Percentiles rank a stretch among this genome's conserved stretches.
Evolutionary conservation across 1,140 invertebrate genomes (phyloP).

Genomic region (Drosophila auraria): DNA sequence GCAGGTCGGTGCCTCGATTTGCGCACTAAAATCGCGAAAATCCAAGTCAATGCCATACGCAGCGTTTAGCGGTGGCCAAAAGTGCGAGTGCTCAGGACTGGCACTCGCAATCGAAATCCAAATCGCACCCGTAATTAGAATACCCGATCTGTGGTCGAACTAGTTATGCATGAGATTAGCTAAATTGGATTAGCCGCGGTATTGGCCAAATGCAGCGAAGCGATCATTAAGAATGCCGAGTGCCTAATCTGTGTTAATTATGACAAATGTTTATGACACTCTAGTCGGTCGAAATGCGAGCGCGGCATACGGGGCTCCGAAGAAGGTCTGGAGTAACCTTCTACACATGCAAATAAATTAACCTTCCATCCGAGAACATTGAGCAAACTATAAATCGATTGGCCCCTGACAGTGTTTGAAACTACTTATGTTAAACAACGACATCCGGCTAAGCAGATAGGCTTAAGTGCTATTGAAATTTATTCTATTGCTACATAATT

Average conservation of each 20-base stretch:
- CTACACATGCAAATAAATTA: conserved; percentile 1
- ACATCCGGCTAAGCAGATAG: conserved; percentile 13
- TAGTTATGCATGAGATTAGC: conserved; percentile 52
- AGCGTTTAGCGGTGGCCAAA: conserved; percentile 36
- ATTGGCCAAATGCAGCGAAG: conserved; percentile 15
- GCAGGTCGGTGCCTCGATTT: conserved; percentile 15
- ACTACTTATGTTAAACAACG: not conserved
- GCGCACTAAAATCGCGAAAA: conserved; percentile 26
- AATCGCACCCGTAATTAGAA: conserved; percentile 48
- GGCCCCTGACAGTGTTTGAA: conserved; percentile 16
- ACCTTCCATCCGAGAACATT: conserved; percentile 6
- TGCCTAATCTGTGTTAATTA: conserved; percentile 56
- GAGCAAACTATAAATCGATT: not conserved
- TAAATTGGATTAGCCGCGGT: conserved; percentile 47
- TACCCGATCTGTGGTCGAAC: conserved; percentile 40
- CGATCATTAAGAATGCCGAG: conserved; percentile 31
- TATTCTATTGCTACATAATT: not conserved
- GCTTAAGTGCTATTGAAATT: not conserved
- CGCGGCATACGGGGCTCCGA: not conserved
- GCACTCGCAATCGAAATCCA: conserved; percentile 11
- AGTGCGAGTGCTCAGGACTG: conserved; percentile 16
- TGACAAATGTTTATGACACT: conserved; percentile 49
- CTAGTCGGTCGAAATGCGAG: not conserved
- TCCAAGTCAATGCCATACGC: conserved; percentile 56
- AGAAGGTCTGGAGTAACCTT: conserved; percentile 19